These are phyloP conservation scores for Eudemis profundana DNA, from an alignment of 2,888 invertebrate genomes.

Conservation along the genomic window DNA sequence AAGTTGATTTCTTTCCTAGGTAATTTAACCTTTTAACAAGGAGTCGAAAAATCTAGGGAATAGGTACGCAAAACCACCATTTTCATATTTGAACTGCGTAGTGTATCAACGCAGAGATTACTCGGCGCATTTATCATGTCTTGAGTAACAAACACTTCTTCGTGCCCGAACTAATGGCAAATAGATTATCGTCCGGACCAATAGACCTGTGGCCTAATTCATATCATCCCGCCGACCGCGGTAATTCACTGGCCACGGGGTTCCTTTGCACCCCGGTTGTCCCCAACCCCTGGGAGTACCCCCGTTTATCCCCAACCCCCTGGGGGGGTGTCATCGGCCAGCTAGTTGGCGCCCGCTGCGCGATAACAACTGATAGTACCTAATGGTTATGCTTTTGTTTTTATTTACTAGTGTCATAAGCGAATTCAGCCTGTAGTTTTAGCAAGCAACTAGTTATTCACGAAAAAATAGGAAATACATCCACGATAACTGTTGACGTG, in stretches of 20 bases:
- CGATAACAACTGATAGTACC: conserved; percentile 14
- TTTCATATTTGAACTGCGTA: no score
- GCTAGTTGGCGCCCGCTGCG: conserved; percentile 13
- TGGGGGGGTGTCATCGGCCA: conserved; percentile 18
- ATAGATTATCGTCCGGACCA: conserved; percentile 18
- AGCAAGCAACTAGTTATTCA: no score
- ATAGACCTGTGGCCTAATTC: conserved; percentile 22
- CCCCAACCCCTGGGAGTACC: background rate
- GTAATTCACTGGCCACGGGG: conserved; percentile 24
- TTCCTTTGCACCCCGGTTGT: background rate
- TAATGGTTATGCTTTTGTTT: conserved; percentile 11
- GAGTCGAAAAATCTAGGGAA: no score
- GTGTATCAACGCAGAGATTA: no score
- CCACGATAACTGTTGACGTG: no score
- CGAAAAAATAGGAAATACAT: no score
- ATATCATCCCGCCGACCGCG: conserved; percentile 2
- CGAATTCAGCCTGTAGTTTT: background rate
- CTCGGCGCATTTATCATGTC: background rate
- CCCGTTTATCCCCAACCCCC: background rate
- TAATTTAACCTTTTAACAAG: no score
- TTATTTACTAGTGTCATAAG: conserved; percentile 2
- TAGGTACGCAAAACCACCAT: no score
- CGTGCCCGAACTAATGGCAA: conserved; percentile 23
- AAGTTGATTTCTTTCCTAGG: no score
- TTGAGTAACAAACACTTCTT: conserved; percentile 2